Evolutionary conservation across 2,797 vertebrate species (phyloP), one percentile per base, ranked within the genome.

Genomic region (Tenualosa ilisha): DNA sequence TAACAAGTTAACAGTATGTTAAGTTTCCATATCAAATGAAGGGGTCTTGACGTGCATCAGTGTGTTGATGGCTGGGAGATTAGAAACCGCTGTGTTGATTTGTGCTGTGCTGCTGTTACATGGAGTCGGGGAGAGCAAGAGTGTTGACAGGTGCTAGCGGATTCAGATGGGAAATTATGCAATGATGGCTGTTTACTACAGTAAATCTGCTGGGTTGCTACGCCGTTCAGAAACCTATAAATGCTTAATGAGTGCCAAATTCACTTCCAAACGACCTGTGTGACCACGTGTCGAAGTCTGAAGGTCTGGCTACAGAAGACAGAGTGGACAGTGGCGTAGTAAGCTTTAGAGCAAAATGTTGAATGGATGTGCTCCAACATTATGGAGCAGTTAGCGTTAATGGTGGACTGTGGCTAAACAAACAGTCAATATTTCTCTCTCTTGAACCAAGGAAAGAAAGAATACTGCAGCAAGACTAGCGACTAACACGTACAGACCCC

Each of bases 121-220:
- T 8, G 17, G 54, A 59, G 56, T 17, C 22, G 7, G 22, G 20
- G 56, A n/a, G 22, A 59, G 22, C 56, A 8, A 59, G 56, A 3
- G 20, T 7, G 56, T 4, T 59, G 56, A 3, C 56, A 59, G 56
- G 20, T 24, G n/a, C n/a, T 24, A 9, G 59, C 22, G 59, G 6
- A 7, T 5, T 63, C 59, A 63, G 59, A 63, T 11, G 59, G 59
- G n/a, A 63, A 24, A 24, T n/a, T 63, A 63, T n/a, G 43, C 51
- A 15, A 49, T 51, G 79, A 85, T 81, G 26, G 22, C 84, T 63
- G 59, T 63, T 63, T 63, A 63, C 59, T 63, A 63, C 59, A 63
- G 24, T 51, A 82, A 82, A 50, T 82, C 81, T 82, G 81, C 81
- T 50, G 11, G 5, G 15, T 24, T 5, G 81, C 13, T 15, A 26